Conservation (phyloP, 2,113 vertebrate genomes). For the Pionites leucogaster region DNA sequence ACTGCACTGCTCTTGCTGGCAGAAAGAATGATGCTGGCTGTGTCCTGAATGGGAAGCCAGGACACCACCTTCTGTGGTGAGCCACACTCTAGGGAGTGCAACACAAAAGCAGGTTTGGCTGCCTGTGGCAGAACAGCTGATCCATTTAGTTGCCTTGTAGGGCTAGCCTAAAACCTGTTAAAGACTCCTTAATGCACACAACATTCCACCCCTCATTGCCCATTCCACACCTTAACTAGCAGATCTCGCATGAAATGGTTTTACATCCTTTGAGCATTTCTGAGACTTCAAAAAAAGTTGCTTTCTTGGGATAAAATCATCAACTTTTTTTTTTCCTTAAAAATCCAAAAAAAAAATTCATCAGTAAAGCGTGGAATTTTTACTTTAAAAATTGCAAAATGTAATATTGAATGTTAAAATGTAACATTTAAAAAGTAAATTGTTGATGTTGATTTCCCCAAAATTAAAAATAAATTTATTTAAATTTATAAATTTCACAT, state of each 20-base stretch:
- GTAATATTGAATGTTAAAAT: neutral
- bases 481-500: neutral
- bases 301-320: neutral
- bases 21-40: neutral
- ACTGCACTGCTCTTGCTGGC: neutral
- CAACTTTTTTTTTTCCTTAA: fast-evolving
- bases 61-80: fast-evolving
- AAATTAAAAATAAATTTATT: neutral
- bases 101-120: neutral
- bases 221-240: too few species aligned
- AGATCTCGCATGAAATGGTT: neutral
- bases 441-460: neutral
- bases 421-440: neutral
- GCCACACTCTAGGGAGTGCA: fast-evolving
- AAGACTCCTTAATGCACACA: neutral
- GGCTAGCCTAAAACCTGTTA: neutral
- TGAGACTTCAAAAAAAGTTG: neutral
- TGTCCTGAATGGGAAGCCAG: neutral
- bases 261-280: neutral
- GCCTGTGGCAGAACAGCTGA: neutral
- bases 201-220: fast-evolving
- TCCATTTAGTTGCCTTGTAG: neutral
- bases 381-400: neutral
- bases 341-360: neutral
- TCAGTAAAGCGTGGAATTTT: neutral